These are phyloP conservation scores for Pteronotus mesoamericanus DNA, from an alignment of 2,797 vertebrate species.

Conservation along the genomic window DNA sequence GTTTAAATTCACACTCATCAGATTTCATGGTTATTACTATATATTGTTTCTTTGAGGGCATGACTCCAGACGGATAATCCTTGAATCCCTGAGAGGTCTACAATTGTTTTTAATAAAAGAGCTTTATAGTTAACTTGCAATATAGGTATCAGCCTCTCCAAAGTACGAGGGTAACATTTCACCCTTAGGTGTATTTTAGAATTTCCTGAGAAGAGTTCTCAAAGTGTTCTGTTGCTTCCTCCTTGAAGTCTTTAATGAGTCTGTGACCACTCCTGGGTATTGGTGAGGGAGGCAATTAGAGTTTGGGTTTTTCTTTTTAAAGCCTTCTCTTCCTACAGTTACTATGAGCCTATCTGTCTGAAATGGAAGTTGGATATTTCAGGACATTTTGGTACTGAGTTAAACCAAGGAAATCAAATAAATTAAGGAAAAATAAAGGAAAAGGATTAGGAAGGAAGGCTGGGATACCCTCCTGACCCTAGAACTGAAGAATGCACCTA, in stretches of 20 bases:
- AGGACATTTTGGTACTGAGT: not conserved
- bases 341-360: not conserved
- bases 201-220: not conserved
- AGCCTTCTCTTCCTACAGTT: not conserved
- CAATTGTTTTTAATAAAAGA: not conserved
- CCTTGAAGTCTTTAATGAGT: not conserved
- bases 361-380: not conserved
- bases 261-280: not conserved
- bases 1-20: not conserved
- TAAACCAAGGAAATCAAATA: not conserved
- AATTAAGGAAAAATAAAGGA: not conserved
- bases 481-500: not conserved
- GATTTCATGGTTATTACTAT: not conserved
- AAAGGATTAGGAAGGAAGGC: not conserved
- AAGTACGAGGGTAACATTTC: not conserved
- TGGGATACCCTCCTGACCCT: not conserved
- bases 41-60: not conserved
- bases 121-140: not conserved
- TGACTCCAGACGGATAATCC: not conserved
- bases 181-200: not conserved
- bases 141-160: not conserved
- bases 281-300: not conserved
- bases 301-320: not conserved
- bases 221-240: not conserved
- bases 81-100: not conserved